These are phyloP conservation scores for Exephanes ischioxanthus DNA, from an alignment of 2,888 invertebrate genomes.

Conservation along the genomic window DNA sequence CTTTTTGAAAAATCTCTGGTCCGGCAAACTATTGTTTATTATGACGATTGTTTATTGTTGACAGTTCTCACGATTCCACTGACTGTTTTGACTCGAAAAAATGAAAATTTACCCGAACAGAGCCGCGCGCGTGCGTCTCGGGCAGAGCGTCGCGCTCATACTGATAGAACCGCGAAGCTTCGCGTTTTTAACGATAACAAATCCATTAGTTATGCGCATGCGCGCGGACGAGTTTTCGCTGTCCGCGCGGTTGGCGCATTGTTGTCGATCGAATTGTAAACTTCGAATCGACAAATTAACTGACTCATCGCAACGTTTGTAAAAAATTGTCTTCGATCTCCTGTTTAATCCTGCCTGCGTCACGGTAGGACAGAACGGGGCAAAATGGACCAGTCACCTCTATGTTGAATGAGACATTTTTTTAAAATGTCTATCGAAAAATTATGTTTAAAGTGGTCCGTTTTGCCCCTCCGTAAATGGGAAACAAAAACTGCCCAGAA, in stretches of 20 bases:
- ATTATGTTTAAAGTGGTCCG: too few relatives aligned
- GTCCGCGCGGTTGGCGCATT: conserved; percentile 38
- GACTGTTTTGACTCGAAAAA: conserved; percentile 32
- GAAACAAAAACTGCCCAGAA: too few relatives aligned
- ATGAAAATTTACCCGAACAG: conserved; percentile 49
- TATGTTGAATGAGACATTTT: too few relatives aligned
- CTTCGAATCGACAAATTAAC: conserved; percentile 27
- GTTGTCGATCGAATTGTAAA: conserved; percentile 29
- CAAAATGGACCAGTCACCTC: too few relatives aligned
- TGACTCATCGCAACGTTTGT: conserved; percentile 36
- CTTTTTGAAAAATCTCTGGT: background rate
- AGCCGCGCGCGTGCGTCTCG: conserved; percentile 62
- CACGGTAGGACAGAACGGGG: background rate
- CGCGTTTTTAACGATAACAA: conserved; percentile 73
- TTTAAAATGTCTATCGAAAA: too few relatives aligned
- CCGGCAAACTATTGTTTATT: background rate
- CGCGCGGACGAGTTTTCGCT: conserved; percentile 41
- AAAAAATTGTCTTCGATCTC: background rate
- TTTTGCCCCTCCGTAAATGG: too few relatives aligned
- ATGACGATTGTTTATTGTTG: background rate
- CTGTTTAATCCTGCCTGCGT: background rate
- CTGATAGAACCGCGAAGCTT: conserved; percentile 74
- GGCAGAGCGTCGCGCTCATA: conserved; percentile 76
- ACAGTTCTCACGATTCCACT: conserved; percentile 3
- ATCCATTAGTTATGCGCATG: conserved; percentile 71